Conservation (phyloP, 2,797 vertebrate genomes). For the Squalus acanthias region DNA sequence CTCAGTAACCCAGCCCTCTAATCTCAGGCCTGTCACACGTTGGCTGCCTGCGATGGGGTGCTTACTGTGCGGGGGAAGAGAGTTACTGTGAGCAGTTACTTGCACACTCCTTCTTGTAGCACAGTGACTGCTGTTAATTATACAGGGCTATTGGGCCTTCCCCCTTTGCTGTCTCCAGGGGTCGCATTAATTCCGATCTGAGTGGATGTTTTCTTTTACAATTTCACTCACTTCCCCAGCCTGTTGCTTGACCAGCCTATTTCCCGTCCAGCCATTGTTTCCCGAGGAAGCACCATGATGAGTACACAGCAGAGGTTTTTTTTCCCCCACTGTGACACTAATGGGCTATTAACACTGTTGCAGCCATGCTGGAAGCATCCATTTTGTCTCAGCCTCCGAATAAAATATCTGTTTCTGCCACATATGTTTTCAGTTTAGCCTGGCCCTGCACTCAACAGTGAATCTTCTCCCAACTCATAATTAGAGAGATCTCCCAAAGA, state of each 20-base stretch:
- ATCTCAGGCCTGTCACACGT: slow-evolving; percentile 6
- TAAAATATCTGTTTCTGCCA: not conserved
- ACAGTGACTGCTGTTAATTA: slow-evolving; percentile 11
- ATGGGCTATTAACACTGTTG: slow-evolving; percentile 3
- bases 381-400: not conserved
- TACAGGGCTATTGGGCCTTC: not conserved
- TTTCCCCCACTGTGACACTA: not conserved
- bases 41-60: not conserved
- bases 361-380: not conserved
- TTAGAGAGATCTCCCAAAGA: not conserved
- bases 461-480: not conserved
- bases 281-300: not conserved
- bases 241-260: not conserved
- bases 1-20: not conserved
- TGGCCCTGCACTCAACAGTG: no score
- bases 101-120: not conserved
- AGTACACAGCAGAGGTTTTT: slow-evolving; percentile 19
- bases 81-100: not conserved
- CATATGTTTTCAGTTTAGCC: not conserved
- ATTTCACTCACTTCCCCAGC: slow-evolving; percentile 11
- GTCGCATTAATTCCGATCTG: slow-evolving; percentile 18
- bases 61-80: not conserved
- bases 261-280: not conserved
- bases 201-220: slow-evolving; percentile 9
- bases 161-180: not conserved